Evolutionary conservation across 2,113 vertebrate genomes (phyloP), one percentile per base, ranked within the genome.

Genomic region (Antigone vipio): DNA sequence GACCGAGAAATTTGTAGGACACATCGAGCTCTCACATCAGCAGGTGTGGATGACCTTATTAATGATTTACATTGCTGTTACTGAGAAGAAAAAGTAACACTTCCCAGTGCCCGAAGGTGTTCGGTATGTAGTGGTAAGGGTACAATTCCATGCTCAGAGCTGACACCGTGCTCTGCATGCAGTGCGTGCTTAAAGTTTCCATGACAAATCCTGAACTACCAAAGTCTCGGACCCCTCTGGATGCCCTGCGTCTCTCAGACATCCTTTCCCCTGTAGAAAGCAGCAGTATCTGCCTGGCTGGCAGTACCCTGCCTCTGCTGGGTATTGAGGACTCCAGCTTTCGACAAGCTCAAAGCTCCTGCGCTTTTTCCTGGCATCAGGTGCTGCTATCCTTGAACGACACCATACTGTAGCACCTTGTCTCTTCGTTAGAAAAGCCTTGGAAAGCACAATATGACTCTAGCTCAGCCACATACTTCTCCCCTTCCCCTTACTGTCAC

Each of bases 91-190:
- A 16, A 55, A 68, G 29, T 10, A 56, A 79, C 23, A 24, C 29
- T 69, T 47, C 1, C 3, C 38, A 17, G 30, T 27, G 42, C 53
- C 45, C 19, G 22, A 44, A 50, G 68, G 52, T 22, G 35, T 35
- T 42, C 9, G 71, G 27, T 16, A 16, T 5, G 32, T 35, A 20
- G 27, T 2, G 11, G 11, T 30, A 34, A 87, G 45, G 40, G 50
- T 4, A 21, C 26, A 4, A 16, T 56, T 40, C 26, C 38, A 34
- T 6, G 49, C 11, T 66, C 22, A 5, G 58, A 44, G 82, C 44
- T 78, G 55, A 58, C n/a, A 21, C 44, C 35, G 2, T 4, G 34
- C 49, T 69, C 64, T 40, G 76, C 0, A 0, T 3, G 3, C 42
- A 4, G 22, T 10, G 24, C 23, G 26, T 34, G 19, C 49, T 44